A percentile compares a stretch with the other conserved stretches of the same genome.
These are phyloP conservation scores for Papilio elwesi DNA, from an alignment of 2,888 invertebrate genomes.

Conservation along the genomic window DNA sequence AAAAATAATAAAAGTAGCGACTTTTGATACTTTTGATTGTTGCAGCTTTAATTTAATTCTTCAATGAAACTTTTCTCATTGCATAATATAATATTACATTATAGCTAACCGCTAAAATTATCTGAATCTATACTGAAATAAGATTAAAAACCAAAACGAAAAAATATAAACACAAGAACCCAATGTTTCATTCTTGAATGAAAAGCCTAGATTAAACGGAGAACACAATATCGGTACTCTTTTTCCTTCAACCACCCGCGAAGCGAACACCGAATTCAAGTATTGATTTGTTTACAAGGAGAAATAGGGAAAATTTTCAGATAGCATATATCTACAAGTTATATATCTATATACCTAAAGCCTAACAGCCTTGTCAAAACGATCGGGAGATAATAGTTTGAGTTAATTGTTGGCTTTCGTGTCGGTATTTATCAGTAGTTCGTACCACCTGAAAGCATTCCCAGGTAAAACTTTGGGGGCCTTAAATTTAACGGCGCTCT, in stretches of 20 bases:
- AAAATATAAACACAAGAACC: background rate
- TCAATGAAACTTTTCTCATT: too few species aligned
- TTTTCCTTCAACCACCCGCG: slow-evolving; percentile 61
- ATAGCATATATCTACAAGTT: too few species aligned
- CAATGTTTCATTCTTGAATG: slow-evolving; percentile 36
- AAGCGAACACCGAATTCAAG: slow-evolving; percentile 69
- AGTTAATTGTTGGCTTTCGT: slow-evolving; percentile 78
- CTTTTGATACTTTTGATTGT: too few species aligned
- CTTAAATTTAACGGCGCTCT: slow-evolving; percentile 66
- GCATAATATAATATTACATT: too few species aligned
- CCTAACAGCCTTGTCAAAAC: slow-evolving; percentile 73
- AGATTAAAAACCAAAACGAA: too few species aligned
- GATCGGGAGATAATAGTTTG: slow-evolving; percentile 74
- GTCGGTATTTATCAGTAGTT: slow-evolving; percentile 72
- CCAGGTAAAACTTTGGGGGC: slow-evolving; percentile 64
- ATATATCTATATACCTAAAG: slow-evolving; percentile 59
- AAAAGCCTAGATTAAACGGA: slow-evolving; percentile 42
- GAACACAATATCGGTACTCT: slow-evolving; percentile 45
- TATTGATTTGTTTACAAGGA: slow-evolving; percentile 83
- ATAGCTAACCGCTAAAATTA: too few species aligned
- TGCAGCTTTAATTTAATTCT: too few species aligned
- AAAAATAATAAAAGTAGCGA: too few species aligned
- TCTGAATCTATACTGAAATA: too few species aligned
- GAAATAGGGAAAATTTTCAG: slow-evolving; percentile 59
- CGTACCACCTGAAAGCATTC: slow-evolving; percentile 67